Conservation (phyloP, 2,113 vertebrate species). For the Apus apus region DNA sequence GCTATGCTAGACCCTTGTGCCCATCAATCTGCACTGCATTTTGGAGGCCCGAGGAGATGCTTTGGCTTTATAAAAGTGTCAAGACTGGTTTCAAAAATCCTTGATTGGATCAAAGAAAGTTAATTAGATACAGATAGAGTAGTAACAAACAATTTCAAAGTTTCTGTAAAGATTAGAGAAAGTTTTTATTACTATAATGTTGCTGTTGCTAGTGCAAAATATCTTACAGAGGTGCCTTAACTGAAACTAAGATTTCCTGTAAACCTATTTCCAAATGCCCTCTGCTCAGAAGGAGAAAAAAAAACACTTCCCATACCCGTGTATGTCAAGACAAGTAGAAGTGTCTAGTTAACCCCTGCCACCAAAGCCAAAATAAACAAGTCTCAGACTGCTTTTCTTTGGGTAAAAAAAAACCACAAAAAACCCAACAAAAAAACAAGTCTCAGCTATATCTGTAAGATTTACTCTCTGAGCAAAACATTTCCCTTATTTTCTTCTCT, state of each 20-base stretch:
- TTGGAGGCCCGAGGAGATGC: background rate
- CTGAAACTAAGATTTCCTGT: background rate
- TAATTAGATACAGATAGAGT: background rate
- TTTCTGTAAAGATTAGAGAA: background rate
- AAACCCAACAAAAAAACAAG: no score
- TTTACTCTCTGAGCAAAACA: background rate
- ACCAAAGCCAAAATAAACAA: background rate
- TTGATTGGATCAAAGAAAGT: background rate
- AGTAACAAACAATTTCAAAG: background rate
- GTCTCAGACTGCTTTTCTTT: background rate
- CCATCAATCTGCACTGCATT: background rate
- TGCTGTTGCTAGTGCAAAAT: fast-evolving
- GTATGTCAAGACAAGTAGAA: background rate
- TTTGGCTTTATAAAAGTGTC: background rate
- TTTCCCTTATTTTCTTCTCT: background rate
- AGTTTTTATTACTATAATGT: background rate
- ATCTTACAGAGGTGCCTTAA: background rate
- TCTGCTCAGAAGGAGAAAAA: background rate
- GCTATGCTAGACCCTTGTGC: fast-evolving
- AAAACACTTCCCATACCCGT: background rate
- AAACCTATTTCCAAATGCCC: background rate
- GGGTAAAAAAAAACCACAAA: background rate
- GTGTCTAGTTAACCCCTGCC: background rate
- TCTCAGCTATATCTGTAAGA: background rate
- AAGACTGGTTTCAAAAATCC: background rate